phyloP scores from a whole-genome alignment of 2,797 vertebrate genomes.

The Ctenosaura bakeri region DNA sequence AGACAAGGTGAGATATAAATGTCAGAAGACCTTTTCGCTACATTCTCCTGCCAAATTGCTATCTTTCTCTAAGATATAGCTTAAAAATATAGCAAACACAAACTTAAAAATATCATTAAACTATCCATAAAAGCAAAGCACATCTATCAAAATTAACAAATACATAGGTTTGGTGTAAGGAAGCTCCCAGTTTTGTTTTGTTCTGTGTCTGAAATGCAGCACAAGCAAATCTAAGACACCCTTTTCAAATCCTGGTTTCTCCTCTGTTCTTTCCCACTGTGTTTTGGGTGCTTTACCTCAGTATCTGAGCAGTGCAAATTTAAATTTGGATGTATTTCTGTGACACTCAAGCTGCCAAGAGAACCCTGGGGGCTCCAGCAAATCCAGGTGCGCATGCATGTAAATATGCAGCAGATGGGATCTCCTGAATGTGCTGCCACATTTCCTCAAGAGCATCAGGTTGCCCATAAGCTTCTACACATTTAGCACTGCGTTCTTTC shows the following conservation, averaged over 20 bases:
- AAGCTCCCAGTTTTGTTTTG: background rate
- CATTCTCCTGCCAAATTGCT: background rate
- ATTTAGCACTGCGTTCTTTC: background rate
- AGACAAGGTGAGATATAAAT: no score
- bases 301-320: background rate
- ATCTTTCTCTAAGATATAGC: no score
- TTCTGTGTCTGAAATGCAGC: background rate
- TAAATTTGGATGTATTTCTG: background rate
- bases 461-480: background rate
- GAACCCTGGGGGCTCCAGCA: background rate
- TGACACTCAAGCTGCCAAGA: background rate
- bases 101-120: background rate
- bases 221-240: background rate
- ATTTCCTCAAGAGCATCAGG: background rate
- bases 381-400: background rate
- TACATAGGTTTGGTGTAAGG: background rate
- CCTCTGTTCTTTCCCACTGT: background rate
- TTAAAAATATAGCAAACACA: background rate
- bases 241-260: background rate
- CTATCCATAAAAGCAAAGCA: no score
- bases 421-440: background rate
- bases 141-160: background rate
- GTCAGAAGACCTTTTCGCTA: background rate
- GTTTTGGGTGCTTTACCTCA: background rate
- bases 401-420: background rate